A percentile compares a stretch with the other conserved stretches of the same genome.
phyloP scores from a whole-genome alignment of 64 coral and sea anemone species.

The Actinia equina region DNA sequence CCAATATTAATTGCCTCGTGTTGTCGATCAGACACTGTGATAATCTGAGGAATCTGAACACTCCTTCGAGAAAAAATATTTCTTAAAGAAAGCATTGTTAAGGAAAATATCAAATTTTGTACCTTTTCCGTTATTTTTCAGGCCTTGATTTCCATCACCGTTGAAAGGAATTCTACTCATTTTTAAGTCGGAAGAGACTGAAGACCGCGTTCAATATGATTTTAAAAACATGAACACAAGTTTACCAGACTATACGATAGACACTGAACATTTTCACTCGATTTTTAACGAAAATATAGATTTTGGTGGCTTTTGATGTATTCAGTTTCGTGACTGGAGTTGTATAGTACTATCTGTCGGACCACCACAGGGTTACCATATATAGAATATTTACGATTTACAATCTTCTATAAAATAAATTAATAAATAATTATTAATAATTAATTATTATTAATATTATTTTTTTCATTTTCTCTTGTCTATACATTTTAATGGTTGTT shows the following conservation, averaged over 20 bases:
- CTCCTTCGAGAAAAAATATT: too few species aligned
- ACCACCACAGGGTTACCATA: neutral
- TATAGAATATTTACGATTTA: neutral
- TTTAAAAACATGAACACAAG: neutral
- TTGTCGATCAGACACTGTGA: too few species aligned
- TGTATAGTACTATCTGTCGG: neutral
- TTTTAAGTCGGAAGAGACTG: neutral
- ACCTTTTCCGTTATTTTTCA: neutral
- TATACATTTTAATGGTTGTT: too few species aligned
- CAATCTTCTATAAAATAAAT: neutral
- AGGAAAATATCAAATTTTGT: neutral
- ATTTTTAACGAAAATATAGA: neutral
- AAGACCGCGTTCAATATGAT: neutral
- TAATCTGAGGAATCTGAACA: too few species aligned
- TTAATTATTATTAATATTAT: too few species aligned
- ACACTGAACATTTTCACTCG: neutral
- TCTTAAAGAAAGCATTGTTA: neutral
- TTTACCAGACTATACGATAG: neutral
- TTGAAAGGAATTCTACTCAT: neutral
- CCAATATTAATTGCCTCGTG: too few species aligned
- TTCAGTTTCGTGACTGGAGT: neutral
- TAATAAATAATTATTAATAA: neutral
- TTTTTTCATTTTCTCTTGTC: too few species aligned
- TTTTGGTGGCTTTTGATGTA: neutral
- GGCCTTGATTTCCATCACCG: neutral